These are phyloP conservation scores for Oligia latruncula DNA, from an alignment of 2,888 invertebrate genomes.

Conservation along the genomic window DNA sequence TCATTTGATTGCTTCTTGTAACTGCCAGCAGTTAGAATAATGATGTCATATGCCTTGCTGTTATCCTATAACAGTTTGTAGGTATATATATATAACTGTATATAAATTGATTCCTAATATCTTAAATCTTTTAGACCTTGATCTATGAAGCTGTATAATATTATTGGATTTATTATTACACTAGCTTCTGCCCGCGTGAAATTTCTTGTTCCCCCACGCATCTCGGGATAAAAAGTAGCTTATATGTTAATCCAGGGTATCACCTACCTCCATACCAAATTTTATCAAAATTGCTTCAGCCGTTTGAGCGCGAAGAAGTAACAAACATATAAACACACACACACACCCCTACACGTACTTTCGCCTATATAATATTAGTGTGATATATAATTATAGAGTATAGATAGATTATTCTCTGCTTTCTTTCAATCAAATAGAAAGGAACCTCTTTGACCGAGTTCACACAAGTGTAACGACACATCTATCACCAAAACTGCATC, in stretches of 20 bases:
- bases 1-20: conserved; percentile 6
- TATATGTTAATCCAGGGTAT: too few relatives aligned
- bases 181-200: background rate
- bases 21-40: background rate
- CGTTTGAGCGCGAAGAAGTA: too few relatives aligned
- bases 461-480: conserved; percentile 39
- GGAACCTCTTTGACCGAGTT: conserved; percentile 32
- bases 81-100: too few relatives aligned
- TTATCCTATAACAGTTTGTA: background rate
- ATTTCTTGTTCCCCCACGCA: background rate
- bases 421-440: conserved; percentile 4
- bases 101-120: background rate
- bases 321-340: too few relatives aligned
- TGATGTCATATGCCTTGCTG: background rate
- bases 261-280: too few relatives aligned
- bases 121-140: background rate
- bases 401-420: background rate
- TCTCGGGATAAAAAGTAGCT: too few relatives aligned
- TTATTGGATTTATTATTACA: background rate
- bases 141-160: background rate
- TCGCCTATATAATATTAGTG: too few relatives aligned
- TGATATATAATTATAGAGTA: too few relatives aligned
- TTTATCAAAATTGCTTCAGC: too few relatives aligned
- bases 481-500: conserved; percentile 61
- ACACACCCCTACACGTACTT: too few relatives aligned